These are phyloP conservation scores for Pipistrellus kuhlii DNA, from an alignment of 2,797 vertebrate species.

Conservation along the genomic window DNA sequence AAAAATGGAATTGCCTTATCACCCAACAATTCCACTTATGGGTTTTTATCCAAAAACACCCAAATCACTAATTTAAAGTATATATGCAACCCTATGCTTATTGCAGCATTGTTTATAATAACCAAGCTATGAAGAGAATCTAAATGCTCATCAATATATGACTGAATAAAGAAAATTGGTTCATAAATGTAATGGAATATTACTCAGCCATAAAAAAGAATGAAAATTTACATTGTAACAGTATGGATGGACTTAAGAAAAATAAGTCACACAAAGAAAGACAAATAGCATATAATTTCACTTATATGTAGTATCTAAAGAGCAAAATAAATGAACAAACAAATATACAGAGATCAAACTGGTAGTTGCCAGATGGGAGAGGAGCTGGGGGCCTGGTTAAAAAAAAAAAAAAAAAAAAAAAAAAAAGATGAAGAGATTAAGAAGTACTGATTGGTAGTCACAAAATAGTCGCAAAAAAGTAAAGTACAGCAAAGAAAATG, in stretches of 20 bases:
- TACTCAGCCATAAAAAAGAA: not conserved
- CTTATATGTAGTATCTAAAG: not conserved
- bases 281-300: not conserved
- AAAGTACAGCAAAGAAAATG: too few relatives aligned
- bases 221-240: not conserved
- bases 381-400: not conserved
- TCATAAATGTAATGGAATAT: not conserved
- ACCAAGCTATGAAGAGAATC: not conserved
- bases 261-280: not conserved
- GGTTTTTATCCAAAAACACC: not conserved
- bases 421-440: not conserved
- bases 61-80: not conserved
- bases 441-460: not conserved
- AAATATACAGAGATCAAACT: not conserved
- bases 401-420: too few relatives aligned
- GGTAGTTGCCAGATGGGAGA: not conserved
- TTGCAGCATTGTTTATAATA: not conserved
- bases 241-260: not conserved
- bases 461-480: not conserved
- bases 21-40: not conserved
- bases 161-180: not conserved
- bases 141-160: not conserved
- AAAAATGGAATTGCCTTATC: not conserved
- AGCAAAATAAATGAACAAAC: not conserved
- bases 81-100: not conserved